These are phyloP conservation scores for Eilema sororculum DNA, from an alignment of 2,888 invertebrate genomes.

Conservation along the genomic window DNA sequence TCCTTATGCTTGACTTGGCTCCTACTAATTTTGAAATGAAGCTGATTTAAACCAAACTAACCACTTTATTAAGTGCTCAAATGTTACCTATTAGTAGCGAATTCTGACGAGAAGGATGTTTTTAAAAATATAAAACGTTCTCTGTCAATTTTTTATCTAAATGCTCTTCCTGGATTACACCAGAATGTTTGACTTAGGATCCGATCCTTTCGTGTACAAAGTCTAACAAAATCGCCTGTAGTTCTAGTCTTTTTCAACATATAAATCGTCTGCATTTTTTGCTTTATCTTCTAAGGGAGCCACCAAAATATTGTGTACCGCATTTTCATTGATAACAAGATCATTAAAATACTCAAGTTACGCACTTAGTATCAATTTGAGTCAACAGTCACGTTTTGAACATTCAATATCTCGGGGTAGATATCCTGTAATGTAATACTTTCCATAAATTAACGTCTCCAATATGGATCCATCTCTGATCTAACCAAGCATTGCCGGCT, in stretches of 20 bases:
- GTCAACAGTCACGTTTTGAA: constrained; percentile 80
- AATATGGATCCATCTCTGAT: constrained; percentile 67
- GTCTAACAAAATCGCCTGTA: not conserved
- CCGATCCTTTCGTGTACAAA: not conserved
- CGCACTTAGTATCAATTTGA: constrained; percentile 66
- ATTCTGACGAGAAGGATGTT: constrained; percentile 29
- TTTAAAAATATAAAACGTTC: constrained; percentile 36
- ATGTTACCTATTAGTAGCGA: constrained; percentile 20
- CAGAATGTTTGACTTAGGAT: constrained; percentile 3
- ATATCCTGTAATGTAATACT: constrained; percentile 76
- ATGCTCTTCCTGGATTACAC: constrained; percentile 27
- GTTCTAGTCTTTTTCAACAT: not conserved
- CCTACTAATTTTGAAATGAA: not conserved
- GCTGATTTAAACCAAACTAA: not conserved
- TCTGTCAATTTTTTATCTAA: constrained; percentile 38
- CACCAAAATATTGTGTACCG: constrained; percentile 19
- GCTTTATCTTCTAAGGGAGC: not conserved
- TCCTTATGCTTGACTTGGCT: not conserved
- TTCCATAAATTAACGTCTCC: constrained; percentile 78
- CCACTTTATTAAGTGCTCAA: not conserved
- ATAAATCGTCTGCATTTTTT: not conserved
- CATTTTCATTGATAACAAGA: constrained; percentile 23
- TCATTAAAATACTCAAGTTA: constrained; percentile 51
- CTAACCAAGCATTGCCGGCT: constrained; percentile 80
- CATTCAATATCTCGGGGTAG: constrained; percentile 63